Base-by-base conservation (phyloP, 2,113 vertebrate genomes). In the Ictalurus furcatus region DNA sequence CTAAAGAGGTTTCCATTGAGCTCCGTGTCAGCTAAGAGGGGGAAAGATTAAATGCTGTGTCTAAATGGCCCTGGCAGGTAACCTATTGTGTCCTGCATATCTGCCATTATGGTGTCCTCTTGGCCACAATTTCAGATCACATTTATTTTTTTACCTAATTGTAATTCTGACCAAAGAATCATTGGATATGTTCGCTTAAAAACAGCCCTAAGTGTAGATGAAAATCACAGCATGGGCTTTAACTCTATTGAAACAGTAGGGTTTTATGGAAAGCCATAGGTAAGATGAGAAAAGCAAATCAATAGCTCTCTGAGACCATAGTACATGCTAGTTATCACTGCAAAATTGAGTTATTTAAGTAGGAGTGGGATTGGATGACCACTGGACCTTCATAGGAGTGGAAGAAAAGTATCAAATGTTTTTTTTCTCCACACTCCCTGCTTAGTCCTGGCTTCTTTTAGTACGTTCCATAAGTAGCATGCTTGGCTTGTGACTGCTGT, bases 1-100 rank as follows among this genome's bases (percentile, higher is more conserved):
- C 37, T 87, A 90, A 92, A 69, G 78, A 91, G 82, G 80, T 88
- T 90, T 82, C 86, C 86, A 86, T 84, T 74, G 90, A 89, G 91
- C 86, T 78, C 28, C 59, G 81, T 90, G 90, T 88, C 89, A 91
- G 84, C 87, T 73, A 30, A 88, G 81, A 58, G 84, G 34, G 40
- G 85, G 74, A 58, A 89, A 91, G 91, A 92, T 92, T 92, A 91
- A 91, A 91, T 65, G 71, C 73, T 59, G 52, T 59, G 54, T 86
- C 63, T 89, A 90, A 88, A 88, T 78, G 58, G 56, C 8, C 30
- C 67, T 69, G 84, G 80, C 74, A 85, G 80, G 74, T 90, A 87
- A 86, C 88, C 88, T 88, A 63, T 71, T 13, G 67, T 86, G 84
- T 90, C 86, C 89, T 78, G 67, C 52, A 85, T 88, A 73, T 40